Base-by-base conservation (phyloP, 2,797 vertebrate species). In the Monodelphis domestica region DNA sequence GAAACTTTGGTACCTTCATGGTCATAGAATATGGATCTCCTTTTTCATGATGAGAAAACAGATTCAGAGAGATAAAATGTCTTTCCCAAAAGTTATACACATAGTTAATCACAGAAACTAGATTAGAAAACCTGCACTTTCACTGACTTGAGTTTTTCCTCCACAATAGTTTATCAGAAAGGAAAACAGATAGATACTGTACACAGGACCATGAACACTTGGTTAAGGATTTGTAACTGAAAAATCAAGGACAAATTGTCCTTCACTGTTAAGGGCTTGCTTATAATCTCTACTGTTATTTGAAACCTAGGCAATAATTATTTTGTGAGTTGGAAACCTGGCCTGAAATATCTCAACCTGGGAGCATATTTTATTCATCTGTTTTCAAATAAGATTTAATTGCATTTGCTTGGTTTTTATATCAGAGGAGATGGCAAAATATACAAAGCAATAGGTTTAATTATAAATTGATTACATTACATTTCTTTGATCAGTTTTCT, bases 381-480 rank as follows among this genome's bases (percentile, higher is more conserved):
- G 84, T 94, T 96, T 95, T 15, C 90, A 78, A 94, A 90, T 96
- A 92, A 92, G 45, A 90, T 87, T 94, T 92, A 95, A 94, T 93
- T 95, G 95, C 93, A 94, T 93, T 45, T 53, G 91, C 45, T 87
- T 94, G 2, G 7, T 70, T 90, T 88, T 94, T 78, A 93, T 94
- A 45, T 5, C 88, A 29, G 54, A 84, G 96, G 56, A 95, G 30
- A 92, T 92, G 63, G 51, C 12, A 95, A 96, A 89, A 88, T 92
- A 92, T 14, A 21, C 89, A 89, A 91, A 70, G 26, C 89, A 88
- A 15, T 88, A 29, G 53, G 89, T 91, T 90, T 93, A 57, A 95
- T 91, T 94, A 59, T 54, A 45, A 94, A 90, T 87, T 59, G 57
- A 93, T 78, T 89, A 95, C 14, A 29, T 28, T 3, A 7, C 51